Evolutionary conservation across 2,797 vertebrate species (phyloP).

Genomic region (Amazona finschi): DNA sequence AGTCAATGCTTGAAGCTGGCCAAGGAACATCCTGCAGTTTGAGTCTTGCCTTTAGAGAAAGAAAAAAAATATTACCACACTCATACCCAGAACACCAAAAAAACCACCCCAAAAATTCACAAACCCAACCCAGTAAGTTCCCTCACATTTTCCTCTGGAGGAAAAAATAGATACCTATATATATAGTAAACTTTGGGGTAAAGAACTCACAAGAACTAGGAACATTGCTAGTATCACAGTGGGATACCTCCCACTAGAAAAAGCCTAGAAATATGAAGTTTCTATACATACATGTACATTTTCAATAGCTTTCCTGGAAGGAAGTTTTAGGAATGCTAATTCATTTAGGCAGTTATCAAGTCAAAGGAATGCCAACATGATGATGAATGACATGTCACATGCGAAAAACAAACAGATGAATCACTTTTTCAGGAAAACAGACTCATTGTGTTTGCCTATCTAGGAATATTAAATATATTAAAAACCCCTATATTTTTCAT

Average conservation of each 20-base stretch:
- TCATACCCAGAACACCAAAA: not conserved
- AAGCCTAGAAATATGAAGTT: not conserved
- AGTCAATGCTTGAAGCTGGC: not conserved
- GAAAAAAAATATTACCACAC: not conserved
- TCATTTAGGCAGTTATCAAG: not conserved
- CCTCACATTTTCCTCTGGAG: not conserved
- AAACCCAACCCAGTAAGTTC: not conserved
- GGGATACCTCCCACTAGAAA: not conserved
- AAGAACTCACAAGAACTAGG: not conserved
- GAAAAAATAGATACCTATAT: not conserved
- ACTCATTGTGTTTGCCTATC: conserved; percentile 12
- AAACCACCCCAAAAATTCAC: not conserved
- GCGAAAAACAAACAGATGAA: not conserved
- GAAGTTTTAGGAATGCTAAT: conserved; percentile 8
- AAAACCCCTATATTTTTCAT: not conserved
- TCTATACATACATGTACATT: not conserved
- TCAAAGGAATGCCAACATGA: not conserved
- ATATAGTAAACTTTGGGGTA: not conserved
- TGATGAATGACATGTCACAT: not conserved
- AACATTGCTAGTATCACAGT: not conserved
- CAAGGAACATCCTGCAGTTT: not conserved
- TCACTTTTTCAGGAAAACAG: not conserved
- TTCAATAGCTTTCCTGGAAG: conserved; percentile 2
- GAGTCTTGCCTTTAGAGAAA: not conserved
- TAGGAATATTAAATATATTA: conserved; percentile 25